Conservation (phyloP, 1,140 invertebrate genomes). For the Drosophila littoralis region DNA sequence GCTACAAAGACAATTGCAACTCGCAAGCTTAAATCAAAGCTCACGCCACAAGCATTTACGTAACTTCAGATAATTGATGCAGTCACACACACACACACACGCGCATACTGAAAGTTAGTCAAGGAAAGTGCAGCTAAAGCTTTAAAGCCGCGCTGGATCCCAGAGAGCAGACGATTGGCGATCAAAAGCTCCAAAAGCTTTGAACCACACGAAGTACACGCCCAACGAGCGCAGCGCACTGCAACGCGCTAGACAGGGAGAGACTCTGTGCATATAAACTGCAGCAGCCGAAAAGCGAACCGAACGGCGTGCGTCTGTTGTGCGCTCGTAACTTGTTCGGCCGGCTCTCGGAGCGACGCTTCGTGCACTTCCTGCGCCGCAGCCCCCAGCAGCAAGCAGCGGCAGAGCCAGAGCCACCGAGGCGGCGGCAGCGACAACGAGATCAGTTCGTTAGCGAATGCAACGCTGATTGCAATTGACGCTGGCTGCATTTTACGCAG, state of each 20-base stretch:
- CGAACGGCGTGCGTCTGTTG: conserved; percentile 15
- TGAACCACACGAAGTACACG: conserved; percentile 38
- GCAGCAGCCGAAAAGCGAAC: conserved; percentile 54
- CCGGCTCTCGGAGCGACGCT: conserved; percentile 43
- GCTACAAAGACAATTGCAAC: conserved; percentile 39
- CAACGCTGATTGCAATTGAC: conserved; percentile 79
- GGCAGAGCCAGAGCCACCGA: conserved; percentile 47
- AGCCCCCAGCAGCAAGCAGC: conserved; percentile 43
- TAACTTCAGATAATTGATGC: conserved; percentile 57
- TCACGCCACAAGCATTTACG: conserved; percentile 50
- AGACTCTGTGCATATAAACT: conserved; percentile 33
- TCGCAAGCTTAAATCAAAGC: conserved; percentile 48
- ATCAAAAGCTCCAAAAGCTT: conserved; percentile 57
- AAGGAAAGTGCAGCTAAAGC: conserved; percentile 47
- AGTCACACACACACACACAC: conserved; percentile 12
- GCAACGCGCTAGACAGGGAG: conserved; percentile 29
- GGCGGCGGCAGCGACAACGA: conserved; percentile 41
- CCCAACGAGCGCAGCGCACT: conserved; percentile 46
- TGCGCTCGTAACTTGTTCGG: conserved; percentile 73
- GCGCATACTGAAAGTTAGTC: not conserved
- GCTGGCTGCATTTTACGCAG: conserved; percentile 65
- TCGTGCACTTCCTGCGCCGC: conserved; percentile 77
- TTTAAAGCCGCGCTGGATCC: conserved; percentile 45
- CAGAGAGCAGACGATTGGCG: conserved; percentile 28
- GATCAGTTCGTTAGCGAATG: conserved; percentile 77